A percentile compares a stretch with the other conserved stretches of the same genome.
phyloP scores from a whole-genome alignment of 2,113 vertebrate genomes.

The Lamprotornis superbus region DNA sequence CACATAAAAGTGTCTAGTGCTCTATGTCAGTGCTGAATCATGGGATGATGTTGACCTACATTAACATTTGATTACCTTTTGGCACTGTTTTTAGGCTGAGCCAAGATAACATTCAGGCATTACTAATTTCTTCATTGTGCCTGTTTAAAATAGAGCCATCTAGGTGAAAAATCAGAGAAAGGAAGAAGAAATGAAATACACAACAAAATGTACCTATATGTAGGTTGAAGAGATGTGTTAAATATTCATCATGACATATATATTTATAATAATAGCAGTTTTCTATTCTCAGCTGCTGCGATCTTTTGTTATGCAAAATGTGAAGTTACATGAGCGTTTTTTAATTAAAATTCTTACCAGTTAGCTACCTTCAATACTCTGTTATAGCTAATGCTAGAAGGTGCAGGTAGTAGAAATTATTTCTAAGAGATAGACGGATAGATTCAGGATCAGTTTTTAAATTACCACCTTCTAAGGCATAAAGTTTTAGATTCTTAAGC shows the following conservation, averaged over 20 bases:
- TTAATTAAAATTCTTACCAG: not conserved
- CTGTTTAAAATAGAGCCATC: not conserved
- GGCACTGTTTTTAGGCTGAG: not conserved
- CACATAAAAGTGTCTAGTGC: not conserved
- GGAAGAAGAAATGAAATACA: not conserved
- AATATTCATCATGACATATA: not conserved
- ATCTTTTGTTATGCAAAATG: not conserved
- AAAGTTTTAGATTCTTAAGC: not conserved
- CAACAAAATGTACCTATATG: not conserved
- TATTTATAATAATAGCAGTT: not conserved
- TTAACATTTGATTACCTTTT: conserved; percentile 16
- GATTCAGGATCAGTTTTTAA: not conserved
- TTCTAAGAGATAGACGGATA: not conserved
- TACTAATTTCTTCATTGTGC: not conserved
- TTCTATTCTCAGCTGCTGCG: not conserved
- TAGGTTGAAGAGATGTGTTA: not conserved
- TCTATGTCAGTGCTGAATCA: not conserved
- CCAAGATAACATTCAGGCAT: not conserved
- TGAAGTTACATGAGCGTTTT: not conserved
- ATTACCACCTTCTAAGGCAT: not conserved
- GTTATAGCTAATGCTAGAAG: not conserved
- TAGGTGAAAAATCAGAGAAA: not conserved
- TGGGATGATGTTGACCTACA: not conserved
- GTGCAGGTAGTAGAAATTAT: not conserved
- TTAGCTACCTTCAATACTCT: not conserved